Percentiles rank a stretch among this genome's conserved stretches.
phyloP scores from a whole-genome alignment of 2,797 vertebrate genomes.

The Trichosurus vulpecula region DNA sequence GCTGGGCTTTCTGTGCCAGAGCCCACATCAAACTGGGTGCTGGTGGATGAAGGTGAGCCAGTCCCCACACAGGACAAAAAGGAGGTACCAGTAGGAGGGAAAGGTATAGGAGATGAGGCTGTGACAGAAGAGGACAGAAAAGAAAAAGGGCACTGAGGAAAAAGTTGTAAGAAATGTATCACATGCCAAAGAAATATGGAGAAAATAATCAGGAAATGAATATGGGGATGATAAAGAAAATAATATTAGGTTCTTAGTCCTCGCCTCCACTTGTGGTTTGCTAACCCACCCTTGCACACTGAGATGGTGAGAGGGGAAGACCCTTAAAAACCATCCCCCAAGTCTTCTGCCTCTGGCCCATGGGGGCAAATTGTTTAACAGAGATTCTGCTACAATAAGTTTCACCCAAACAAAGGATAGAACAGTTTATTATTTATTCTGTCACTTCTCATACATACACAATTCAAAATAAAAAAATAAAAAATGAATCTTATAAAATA shows the following conservation, averaged over 20 bases:
- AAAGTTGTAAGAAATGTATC: constrained; percentile 66
- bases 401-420: constrained; percentile 62
- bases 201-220: constrained; percentile 52
- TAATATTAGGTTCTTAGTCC: neutral
- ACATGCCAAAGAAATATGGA: constrained; percentile 64
- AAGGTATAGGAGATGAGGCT: constrained; percentile 90
- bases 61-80: constrained; percentile 88
- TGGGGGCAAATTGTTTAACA: neutral
- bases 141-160: constrained; percentile 87
- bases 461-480: constrained; percentile 89
- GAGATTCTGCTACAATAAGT: neutral
- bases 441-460: constrained; percentile 81
- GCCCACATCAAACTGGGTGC: constrained; percentile 85
- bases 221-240: constrained; percentile 25
- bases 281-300: neutral
- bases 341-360: neutral
- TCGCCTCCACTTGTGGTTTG: accelerated
- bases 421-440: constrained; percentile 84
- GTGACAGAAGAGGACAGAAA: constrained; percentile 87
- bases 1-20: constrained; percentile 83
- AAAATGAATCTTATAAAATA: constrained; percentile 87
- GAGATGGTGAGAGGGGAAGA: neutral
- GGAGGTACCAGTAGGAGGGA: constrained; percentile 89
- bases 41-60: constrained; percentile 84
- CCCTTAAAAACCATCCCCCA: neutral